Percentiles rank a stretch among this genome's conserved stretches.
Evolutionary conservation across 2,888 invertebrate genomes (phyloP).

Genomic region (Drosophila aldrichi): DNA sequence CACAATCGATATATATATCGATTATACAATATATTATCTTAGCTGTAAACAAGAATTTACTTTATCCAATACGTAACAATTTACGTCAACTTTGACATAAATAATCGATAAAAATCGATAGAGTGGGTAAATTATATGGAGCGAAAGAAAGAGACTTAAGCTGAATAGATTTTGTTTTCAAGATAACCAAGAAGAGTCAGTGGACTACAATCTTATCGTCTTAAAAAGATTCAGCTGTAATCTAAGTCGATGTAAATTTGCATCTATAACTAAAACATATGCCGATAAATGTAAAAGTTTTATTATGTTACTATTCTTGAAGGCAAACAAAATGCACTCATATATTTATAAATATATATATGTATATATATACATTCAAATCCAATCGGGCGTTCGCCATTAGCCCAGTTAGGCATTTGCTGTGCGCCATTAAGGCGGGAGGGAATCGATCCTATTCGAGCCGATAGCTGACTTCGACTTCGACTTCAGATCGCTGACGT

Average conservation of each 20-base stretch:
- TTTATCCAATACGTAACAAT: no score
- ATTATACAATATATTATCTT: no score
- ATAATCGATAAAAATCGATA: neutral
- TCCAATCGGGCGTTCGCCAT: constrained; percentile 43
- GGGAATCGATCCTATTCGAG: constrained; percentile 24
- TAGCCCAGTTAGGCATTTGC: constrained; percentile 51
- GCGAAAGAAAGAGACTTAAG: neutral
- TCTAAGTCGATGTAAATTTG: no score
- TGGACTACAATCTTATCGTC: neutral
- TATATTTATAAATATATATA: neutral
- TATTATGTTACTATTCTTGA: no score
- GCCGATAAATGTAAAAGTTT: no score
- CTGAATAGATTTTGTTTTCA: neutral
- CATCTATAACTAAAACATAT: no score
- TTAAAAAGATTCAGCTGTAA: no score
- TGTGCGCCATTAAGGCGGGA: constrained; percentile 16
- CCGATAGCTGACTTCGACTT: constrained; percentile 39
- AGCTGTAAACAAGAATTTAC: no score
- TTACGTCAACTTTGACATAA: neutral
- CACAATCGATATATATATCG: no score
- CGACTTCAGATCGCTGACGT: constrained; percentile 30
- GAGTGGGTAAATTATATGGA: neutral
- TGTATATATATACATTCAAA: neutral
- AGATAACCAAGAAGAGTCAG: neutral
- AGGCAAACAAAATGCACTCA: no score